Conservation (phyloP, 2,797 vertebrate species). For the Melanotaenia nigrans region DNA sequence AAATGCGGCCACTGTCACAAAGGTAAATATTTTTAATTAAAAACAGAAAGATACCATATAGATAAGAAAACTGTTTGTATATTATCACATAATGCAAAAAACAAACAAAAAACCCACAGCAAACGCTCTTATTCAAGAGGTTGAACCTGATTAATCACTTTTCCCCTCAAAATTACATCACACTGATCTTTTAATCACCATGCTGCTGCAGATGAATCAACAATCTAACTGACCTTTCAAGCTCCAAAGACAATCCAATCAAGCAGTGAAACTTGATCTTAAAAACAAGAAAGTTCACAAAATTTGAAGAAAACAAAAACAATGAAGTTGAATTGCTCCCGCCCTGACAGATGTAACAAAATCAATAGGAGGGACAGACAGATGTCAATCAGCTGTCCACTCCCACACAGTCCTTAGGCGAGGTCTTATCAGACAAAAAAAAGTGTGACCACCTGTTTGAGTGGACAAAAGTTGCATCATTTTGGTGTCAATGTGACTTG, state of each 20-base stretch:
- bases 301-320: neutral
- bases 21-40: slow-evolving; percentile 13
- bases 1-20: slow-evolving; percentile 4
- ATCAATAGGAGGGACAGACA: slow-evolving; percentile 3
- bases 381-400: slow-evolving; percentile 16
- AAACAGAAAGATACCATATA: slow-evolving; percentile 5
- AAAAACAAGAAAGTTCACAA: neutral
- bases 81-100: neutral
- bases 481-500: neutral
- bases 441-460: neutral
- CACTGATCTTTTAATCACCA: neutral
- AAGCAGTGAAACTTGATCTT: neutral
- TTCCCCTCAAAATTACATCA: neutral
- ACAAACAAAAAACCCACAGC: neutral
- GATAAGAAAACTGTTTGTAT: neutral
- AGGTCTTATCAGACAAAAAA: slow-evolving; percentile 11
- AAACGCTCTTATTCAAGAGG: neutral
- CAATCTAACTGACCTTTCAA: neutral
- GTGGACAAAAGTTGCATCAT: slow-evolving; percentile 6
- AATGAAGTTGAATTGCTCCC: neutral
- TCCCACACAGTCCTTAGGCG: slow-evolving; percentile 8
- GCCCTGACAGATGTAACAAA: neutral
- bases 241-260: slow-evolving; percentile 2
- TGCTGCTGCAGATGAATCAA: slow-evolving; percentile 4
- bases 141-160: neutral